Evolutionary conservation across 2,888 invertebrate genomes (phyloP), one percentile per base, ranked within the genome.

Genomic region (Andrena camellia): DNA sequence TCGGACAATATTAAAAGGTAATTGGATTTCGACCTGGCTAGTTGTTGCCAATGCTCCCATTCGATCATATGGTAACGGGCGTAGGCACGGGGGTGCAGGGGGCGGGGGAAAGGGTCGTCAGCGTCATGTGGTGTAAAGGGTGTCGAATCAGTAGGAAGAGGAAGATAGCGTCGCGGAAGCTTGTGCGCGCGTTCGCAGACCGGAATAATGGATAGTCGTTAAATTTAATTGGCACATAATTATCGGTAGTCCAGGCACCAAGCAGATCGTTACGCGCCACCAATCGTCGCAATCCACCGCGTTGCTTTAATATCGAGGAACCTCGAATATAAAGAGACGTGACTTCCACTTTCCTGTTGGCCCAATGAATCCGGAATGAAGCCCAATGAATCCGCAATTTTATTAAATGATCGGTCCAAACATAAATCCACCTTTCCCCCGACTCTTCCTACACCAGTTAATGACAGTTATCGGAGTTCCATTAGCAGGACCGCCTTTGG

Each of bases 181-280:
- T 31, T 68, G 83, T 78, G 82, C 78, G 85, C 76, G 80, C 86
- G 85, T 81, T 86, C 88, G 83, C 87, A 83, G 88, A 87, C 86
- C 86, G 89, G 86, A 91, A 90, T 92, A 92, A 92, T 90, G 90
- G 91, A 90, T 90, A 90, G 89, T 92, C 92, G 92, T 93, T 93
- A 92, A 92, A 92, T 92, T 92, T 93, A 93, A 93, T 93, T 92
- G 92, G 90, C 92, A 92, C 92, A 91, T 91, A 91, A 92, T 92
- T 92, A 92, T 92, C 89, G 89, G 86, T 66, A 88, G 83, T 81
- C 75, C 78, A 66, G 68, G 74, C 68, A 82, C 73, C 87, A 81
- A 88, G 84, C 83, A 84, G 87, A 88, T 89, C 83, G 84, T 79
- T 84, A 78, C 86, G 63, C 85, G 85, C 86, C 63, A 81, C 83